Base-by-base conservation (phyloP, 92 coral and sea anemone genomes). In the Phymanthus crucifer region DNA sequence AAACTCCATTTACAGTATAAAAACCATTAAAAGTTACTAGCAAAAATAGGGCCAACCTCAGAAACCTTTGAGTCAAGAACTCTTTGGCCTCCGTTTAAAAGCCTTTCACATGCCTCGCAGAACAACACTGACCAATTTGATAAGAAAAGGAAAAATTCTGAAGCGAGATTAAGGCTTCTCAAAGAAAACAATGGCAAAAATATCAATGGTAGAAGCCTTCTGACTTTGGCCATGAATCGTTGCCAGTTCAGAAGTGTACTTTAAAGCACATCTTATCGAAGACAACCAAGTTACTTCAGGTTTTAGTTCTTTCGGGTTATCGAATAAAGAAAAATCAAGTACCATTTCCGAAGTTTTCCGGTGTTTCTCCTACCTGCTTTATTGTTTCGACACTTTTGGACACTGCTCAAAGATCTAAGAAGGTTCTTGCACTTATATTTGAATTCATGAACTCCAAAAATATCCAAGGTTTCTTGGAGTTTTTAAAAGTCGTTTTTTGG, bases 241-340 rank as follows among this genome's bases (percentile, higher is more conserved):
- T 36, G 48, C 43, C 74, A 70, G 17, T 34, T 35, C 45, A 54
- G n/a, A 40, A 35, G 52, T 61, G 72, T 65, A 26, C 33, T 32
- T 79, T 66, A 68, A 71, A 26, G 69, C 52, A 79, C 75, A 79
- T 61, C 71, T 79, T 18, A 70, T 70, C 83, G 50, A 67, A 68
- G 31, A 46, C 48, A 77, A 77, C 48, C 36, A 79, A 67, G 75
- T 70, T 79, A 79, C 76, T 74, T 54, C 83, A 79, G 54, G 27
- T 69, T 79, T 66, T 34, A 23, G 73, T 69, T 73, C 50, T 46
- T 56, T 54, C 16, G 57, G 78, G 84, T 80, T 50, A 80, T 57
- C 78, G 78, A 47, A 70, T 57, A 80, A 72, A 80, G 40, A 35
- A 64, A 69, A 80, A 80, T 72, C 78, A 80, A 80, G 78, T 80